Base-by-base conservation (phyloP, 2,113 vertebrate species). In the Nesogale talazaci region DNA sequence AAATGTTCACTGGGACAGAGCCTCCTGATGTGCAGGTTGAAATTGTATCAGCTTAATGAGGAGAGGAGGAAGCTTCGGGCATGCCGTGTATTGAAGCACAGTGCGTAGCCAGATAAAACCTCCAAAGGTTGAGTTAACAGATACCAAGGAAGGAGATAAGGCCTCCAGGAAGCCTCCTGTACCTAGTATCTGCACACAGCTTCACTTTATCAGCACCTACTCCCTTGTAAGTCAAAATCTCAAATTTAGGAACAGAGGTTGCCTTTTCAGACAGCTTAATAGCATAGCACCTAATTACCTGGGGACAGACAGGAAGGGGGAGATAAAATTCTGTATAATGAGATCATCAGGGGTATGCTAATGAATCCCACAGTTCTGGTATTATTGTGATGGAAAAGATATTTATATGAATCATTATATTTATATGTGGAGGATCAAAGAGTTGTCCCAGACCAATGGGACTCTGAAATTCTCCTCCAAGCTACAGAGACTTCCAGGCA, bases 321-420 rank as follows among this genome's bases (percentile, higher is more conserved):
- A 96, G 92, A 96, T 96, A 96, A 96, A 94, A 90, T 74, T 46
- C 15, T 84, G 23, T 65, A 84, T 97, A 96, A 95, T 97, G 97
- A 97, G 95, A 90, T 94, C 94, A 95, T 95, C 78, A 67, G 96
- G 88, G 93, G 90, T 81, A 94, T 96, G 96, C 89, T 95, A 96
- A 96, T 95, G 76, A 86, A 78, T 57, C 80, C 40, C 61, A 57
- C 65, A 67, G 70, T 84, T 87, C 92, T 89, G 78, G 82, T 46
- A 95, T 89, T 92, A 95, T 52, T 90, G 88, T 75, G 42, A 86
- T 81, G 84, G 87, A 79, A 94, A 86, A 96, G 29, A 72, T 90
- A 93, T 77, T 86, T 94, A 77, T 87, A 74, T 1, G 7, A 90
- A 91, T 92, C 72, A 77, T 88, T 89, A 86, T 90, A 79, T 93